Percentiles rank a stretch among this genome's conserved stretches.
phyloP scores from a whole-genome alignment of 2,797 vertebrate species.

The Pantherophis alleghaniensis region DNA sequence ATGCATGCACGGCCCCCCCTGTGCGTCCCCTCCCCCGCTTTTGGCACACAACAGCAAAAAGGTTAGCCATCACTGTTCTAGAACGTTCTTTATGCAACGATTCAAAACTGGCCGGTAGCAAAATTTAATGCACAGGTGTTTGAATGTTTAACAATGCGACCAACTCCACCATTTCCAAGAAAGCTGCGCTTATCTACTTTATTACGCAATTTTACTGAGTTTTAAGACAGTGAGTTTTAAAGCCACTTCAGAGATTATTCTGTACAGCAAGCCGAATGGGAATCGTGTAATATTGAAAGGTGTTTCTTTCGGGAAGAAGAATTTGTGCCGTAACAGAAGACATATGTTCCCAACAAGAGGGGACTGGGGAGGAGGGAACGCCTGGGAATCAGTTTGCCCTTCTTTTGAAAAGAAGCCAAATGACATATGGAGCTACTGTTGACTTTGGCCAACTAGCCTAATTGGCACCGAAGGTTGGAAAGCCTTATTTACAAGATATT shows the following conservation, averaged over 20 bases:
- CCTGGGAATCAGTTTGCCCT: background rate
- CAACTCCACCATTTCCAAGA: background rate
- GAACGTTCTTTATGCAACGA: conserved; percentile 49
- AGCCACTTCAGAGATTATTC: background rate
- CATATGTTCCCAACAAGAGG: background rate
- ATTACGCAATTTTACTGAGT: background rate
- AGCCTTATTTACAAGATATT: conserved; percentile 11
- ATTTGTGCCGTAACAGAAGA: background rate
- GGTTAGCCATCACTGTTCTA: background rate
- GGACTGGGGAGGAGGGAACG: background rate
- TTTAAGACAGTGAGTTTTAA: conserved; percentile 17
- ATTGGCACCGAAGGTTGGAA: background rate
- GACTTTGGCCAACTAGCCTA: background rate
- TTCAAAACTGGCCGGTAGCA: conserved; percentile 30
- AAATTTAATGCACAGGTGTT: background rate
- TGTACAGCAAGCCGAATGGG: conserved; percentile 14
- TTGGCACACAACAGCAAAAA: too few relatives aligned
- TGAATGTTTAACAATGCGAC: background rate
- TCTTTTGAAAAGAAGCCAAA: background rate
- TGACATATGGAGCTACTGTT: conserved; percentile 4
- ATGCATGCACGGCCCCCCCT: too few relatives aligned
- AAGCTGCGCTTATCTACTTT: conserved; percentile 3
- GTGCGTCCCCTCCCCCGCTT: accelerated
- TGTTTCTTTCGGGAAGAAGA: background rate
- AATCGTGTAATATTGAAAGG: background rate